phyloP scores from a whole-genome alignment of 2,797 vertebrate species.

The Neomorphus geoffroyi region DNA sequence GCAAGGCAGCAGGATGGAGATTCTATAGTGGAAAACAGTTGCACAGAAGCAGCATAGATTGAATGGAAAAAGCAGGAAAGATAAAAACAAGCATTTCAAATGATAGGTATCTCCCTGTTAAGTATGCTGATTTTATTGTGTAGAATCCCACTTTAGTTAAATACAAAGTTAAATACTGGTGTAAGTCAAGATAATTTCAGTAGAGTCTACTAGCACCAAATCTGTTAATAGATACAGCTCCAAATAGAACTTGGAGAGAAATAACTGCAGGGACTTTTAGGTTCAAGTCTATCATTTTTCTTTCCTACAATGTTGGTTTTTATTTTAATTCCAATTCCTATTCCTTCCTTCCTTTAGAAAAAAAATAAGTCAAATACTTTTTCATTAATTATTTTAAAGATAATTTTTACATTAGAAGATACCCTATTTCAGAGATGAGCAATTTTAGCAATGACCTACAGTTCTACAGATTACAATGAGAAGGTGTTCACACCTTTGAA shows the following conservation, averaged over 20 bases:
- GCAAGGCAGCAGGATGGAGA: constrained; percentile 94
- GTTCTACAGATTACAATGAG: background rate
- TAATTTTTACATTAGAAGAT: background rate
- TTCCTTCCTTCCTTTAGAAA: background rate
- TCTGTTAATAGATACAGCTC: background rate
- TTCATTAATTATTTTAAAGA: background rate
- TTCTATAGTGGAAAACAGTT: constrained; percentile 95
- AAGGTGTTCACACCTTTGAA: background rate
- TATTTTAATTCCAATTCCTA: background rate
- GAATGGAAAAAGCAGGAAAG: constrained; percentile 82
- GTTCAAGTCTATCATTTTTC: background rate
- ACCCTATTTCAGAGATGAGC: background rate
- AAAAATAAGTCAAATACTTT: background rate
- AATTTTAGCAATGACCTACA: background rate
- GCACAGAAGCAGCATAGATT: constrained; percentile 92
- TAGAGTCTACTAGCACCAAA: background rate
- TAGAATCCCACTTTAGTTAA: background rate
- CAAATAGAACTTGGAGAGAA: background rate
- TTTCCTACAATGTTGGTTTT: background rate
- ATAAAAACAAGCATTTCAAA: constrained; percentile 77
- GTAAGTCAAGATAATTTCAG: background rate
- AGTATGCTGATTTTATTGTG: background rate
- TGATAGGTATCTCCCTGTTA: constrained; percentile 35
- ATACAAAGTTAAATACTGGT: background rate
- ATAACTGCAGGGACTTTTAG: background rate